Base-by-base conservation (phyloP, 2,797 vertebrate genomes). In the Orestias chungarensis region DNA sequence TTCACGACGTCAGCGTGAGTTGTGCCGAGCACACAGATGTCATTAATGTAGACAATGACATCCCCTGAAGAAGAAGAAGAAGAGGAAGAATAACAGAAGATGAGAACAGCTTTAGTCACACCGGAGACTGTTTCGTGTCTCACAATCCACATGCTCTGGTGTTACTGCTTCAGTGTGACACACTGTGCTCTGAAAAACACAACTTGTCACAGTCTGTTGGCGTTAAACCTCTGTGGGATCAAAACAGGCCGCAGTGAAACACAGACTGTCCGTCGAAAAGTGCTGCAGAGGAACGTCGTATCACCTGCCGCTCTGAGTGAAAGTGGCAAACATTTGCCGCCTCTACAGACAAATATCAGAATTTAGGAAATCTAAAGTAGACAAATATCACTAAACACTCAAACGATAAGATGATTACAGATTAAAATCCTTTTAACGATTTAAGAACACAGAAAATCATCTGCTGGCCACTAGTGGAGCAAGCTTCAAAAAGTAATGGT, bases 31-130 rank as follows among this genome's bases (percentile, higher is more conserved):
- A 99, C 97, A 84, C 97, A 99, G 87, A 99, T 97, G 94, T 99
- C 97, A 84, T 99, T 99, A 89, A 99, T 99, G 95, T 99, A 99
- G 92, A 99, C 98, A 74, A 99, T 99, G 91, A 99, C 98, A 76
- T 99, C 98, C 94, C 98, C 98, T 99, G 73, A 17, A 70, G 65
- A 75, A 66, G 59, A 71, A 66, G 62, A 66, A 62, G 75, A n/a
- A n/a, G 73, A 17, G 69, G 65, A 75, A 66, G 59, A 71, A 66
- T 59, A 66, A 62, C 75, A 70, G 59, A 71, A 68, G 62, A 66
- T 2, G 77, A 66, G 14, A 68, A 47, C 47, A 47, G 20, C 4
- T 49, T 77, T 11, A 81, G 74, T 69, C 65, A 67, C 59, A 70
- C 3, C 62, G 38, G 27, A 65, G 70, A 23, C 49, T 25, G 61